Evolutionary conservation across 2,797 vertebrate genomes (phyloP), one percentile per base, ranked within the genome.

Genomic region (Mycteria americana): DNA sequence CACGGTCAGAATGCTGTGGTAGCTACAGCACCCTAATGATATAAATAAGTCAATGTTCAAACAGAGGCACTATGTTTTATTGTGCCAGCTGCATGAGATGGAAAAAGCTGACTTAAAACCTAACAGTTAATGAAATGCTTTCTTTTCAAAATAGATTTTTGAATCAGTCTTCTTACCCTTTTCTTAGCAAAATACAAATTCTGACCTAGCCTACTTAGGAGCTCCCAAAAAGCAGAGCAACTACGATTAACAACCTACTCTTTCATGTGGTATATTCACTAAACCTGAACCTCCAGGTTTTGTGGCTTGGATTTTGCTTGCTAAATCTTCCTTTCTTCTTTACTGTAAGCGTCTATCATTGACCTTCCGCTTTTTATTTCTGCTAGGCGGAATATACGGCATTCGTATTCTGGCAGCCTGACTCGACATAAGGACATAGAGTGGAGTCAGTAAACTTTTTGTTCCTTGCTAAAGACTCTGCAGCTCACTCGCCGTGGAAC

Each of bases 301-400:
- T 53, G 79, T 2, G 13, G 43, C 60, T 89, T 53, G 37, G 22
- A 56, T 92, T 92, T 94, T 73, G 35, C 73, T 67, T 91, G 56
- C 63, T 93, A 73, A 60, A 88, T 86, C 69, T 92, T 88, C 78
- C 46, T 79, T 96, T 92, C 84, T 92, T 91, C 78, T 83, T 95
- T 96, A 93, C 74, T 53, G 35, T 68, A 94, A 79, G 57, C 2
- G 21, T 87, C 63, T 95, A 86, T 88, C 95, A 96, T 65, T 97
- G 95, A 97, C 97, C 97, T 96, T 92, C 92, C 95, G 93, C 84
- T 96, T 97, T 92, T 97, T 96, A 97, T 88, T 97, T 96, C 93
- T 60, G 67, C 68, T 88, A 67, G 48, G 72, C 2, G 3, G 80
- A 76, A 70, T 70, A 88, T 9, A 94, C 1, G 30, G 74, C 78